Base-by-base conservation (phyloP, 2,113 vertebrate genomes). In the Mola mola region DNA sequence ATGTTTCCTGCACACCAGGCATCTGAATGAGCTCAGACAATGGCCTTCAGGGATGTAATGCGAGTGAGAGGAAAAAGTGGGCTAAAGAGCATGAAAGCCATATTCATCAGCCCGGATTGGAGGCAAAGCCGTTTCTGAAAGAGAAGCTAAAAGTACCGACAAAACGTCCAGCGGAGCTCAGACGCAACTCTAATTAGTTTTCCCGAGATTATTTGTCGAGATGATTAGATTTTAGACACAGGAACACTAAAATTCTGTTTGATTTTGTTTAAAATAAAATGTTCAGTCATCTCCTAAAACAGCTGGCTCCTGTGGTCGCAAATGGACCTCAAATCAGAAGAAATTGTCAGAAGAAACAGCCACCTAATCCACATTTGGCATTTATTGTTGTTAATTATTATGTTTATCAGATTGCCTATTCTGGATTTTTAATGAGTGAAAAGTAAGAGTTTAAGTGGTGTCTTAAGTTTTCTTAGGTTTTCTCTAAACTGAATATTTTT, bases 21-120 rank as follows among this genome's bases (percentile, higher is more conserved):
- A 1, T 64, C 47, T 51, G 61, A 71, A 72, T 64, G 26, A 64
- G 43, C 72, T 29, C 42, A 64, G 50, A 75, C 62, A 68, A 62
- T 21, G 65, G 69, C 61, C 64, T 80, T 66, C 31, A 36, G 67
- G 68, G 59, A 51, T n/a, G 46, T 41, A 21, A 67, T 24, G 50
- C 13, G 56, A 58, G 24, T 9, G 28, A 5, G 28, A 29, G 28
- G 49, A 16, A 12, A 55, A 53, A 41, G 52, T 2, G 7, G 44
- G 34, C 8, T 17, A 52, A 55, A 52, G 63, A 5, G 33, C 38
- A 31, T 28, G 47, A 75, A 66, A 75, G 63, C 49, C 6, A 25
- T 47, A 61, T 60, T 68, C 66, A 40, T 63, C 47, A 49, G 56
- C 52, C n/a, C 44, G 36, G 37, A 47, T 63, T 40, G 52, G 43